phyloP scores from a whole-genome alignment of 2,113 vertebrate species.

The Paracanthobrama guichenoti region DNA sequence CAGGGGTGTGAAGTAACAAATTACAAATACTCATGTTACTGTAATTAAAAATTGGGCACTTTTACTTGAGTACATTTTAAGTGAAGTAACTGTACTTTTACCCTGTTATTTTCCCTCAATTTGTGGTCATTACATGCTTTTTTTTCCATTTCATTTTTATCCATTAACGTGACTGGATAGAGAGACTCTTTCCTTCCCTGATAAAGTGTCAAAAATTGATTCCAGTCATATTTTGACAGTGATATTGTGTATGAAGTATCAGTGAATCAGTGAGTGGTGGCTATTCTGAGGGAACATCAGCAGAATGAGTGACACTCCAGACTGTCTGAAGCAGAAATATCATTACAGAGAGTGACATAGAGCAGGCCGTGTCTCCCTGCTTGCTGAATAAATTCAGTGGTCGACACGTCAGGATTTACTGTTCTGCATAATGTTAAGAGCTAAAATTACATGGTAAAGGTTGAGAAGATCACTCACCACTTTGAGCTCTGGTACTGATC shows the following conservation, averaged over 20 bases:
- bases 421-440: neutral
- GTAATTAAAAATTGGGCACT: too few species aligned
- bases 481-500: constrained; percentile 97
- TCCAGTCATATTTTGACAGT: constrained; percentile 8
- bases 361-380: neutral
- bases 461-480: constrained; percentile 85
- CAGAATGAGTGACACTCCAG: neutral
- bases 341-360: neutral
- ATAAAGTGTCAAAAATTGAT: neutral
- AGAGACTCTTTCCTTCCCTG: neutral
- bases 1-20: too few species aligned
- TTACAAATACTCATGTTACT: too few species aligned
- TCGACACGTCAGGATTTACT: neutral
- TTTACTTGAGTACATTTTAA: too few species aligned
- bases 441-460: neutral
- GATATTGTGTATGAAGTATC: neutral
- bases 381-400: neutral
- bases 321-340: neutral
- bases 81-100: too few species aligned
- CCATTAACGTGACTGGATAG: too few species aligned
- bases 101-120: too few species aligned
- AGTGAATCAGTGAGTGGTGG: neutral
- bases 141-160: too few species aligned
- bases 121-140: too few species aligned
- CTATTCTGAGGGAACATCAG: neutral